Percentiles rank a stretch among this genome's conserved stretches.
These are phyloP conservation scores for Stenotaenia linearis DNA, from an alignment of 2,888 invertebrate species.

Conservation along the genomic window DNA sequence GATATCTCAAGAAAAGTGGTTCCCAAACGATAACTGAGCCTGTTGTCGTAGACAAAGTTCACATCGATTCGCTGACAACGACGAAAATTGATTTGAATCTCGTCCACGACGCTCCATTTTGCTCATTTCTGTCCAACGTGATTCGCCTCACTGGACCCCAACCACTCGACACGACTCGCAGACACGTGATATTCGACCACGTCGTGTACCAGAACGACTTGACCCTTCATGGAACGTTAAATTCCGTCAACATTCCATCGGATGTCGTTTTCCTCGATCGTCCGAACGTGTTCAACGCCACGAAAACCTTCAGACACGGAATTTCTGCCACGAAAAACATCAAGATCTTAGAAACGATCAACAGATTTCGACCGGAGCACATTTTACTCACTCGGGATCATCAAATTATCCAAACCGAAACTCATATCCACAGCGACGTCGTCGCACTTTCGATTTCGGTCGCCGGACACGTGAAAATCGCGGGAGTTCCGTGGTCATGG, in stretches of 20 bases:
- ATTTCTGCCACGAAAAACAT: not conserved
- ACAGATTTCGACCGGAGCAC: not conserved
- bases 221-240: not conserved
- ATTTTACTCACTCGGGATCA: slow-evolving; percentile 27
- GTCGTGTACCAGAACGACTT: not conserved
- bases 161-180: not conserved
- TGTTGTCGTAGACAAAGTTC: not conserved
- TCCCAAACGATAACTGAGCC: not conserved
- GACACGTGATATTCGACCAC: not conserved
- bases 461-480: not conserved
- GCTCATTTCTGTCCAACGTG: not conserved
- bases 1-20: not conserved
- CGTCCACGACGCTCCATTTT: not conserved
- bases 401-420: slow-evolving; percentile 1
- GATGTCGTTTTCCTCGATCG: slow-evolving; percentile 21
- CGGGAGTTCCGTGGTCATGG: not conserved
- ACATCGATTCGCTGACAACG: not conserved
- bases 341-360: not conserved
- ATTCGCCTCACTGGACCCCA: not conserved
- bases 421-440: not conserved
- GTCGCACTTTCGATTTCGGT: not conserved
- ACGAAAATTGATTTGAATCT: not conserved
- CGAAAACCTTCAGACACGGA: not conserved
- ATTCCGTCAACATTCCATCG: not conserved
- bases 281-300: slow-evolving; percentile 3